phyloP scores from a whole-genome alignment of 92 coral and sea anemone species.

The Muricea muricata region DNA sequence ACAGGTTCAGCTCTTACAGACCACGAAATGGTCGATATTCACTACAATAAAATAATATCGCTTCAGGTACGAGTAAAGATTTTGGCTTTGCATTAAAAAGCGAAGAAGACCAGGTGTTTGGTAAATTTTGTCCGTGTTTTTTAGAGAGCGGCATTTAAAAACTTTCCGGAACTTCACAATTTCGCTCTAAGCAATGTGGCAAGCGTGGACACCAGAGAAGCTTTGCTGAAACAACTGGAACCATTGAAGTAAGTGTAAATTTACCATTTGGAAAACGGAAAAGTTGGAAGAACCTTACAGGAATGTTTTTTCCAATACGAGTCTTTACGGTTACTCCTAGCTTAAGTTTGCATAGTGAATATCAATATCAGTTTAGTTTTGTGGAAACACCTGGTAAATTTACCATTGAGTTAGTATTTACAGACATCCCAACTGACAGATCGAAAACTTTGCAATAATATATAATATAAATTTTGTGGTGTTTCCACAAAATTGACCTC shows the following conservation, averaged over 20 bases:
- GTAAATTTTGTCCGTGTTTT: neutral
- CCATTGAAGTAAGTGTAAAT: constrained; percentile 80
- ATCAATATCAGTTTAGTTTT: too few species aligned
- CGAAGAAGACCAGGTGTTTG: neutral
- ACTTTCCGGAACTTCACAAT: constrained; percentile 94
- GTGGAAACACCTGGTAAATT: too few species aligned
- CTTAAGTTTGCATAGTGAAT: too few species aligned
- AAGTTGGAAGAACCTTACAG: too few species aligned
- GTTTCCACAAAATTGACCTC: too few species aligned
- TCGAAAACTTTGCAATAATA: too few species aligned
- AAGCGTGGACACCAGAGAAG: constrained; percentile 93
- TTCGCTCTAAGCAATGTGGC: constrained; percentile 99
- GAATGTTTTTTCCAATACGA: too few species aligned
- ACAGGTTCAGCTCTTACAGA: constrained; percentile 93
- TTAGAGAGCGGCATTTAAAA: constrained; percentile 97
- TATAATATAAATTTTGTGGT: too few species aligned
- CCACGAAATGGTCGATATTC: constrained; percentile 99
- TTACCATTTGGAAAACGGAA: too few species aligned
- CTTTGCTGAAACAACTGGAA: constrained; percentile 90
- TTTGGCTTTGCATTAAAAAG: neutral
- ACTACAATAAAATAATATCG: constrained; percentile 95
- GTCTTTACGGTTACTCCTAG: too few species aligned
- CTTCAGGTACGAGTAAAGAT: constrained; percentile 70
- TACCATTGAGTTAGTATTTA: too few species aligned
- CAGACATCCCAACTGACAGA: too few species aligned